phyloP scores from a whole-genome alignment of 1,140 invertebrate species.

The Listronotus oregonensis region DNA sequence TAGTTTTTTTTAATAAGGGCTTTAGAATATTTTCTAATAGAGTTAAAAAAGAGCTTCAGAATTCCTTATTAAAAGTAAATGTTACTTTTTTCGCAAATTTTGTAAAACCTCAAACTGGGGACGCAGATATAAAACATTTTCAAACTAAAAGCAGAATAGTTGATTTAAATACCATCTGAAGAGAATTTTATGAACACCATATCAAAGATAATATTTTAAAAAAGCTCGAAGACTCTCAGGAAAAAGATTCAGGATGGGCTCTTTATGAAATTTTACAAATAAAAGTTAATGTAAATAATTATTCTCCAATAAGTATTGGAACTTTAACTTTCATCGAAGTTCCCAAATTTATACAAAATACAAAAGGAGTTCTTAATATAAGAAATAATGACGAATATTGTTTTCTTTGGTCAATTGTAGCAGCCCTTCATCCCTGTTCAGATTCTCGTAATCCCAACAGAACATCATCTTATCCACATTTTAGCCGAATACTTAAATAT shows the following conservation, averaged over 20 bases:
- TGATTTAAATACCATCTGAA: conserved; percentile 24
- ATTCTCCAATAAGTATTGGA: conserved; percentile 24
- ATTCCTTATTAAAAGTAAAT: neutral
- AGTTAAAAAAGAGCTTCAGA: conserved; percentile 2
- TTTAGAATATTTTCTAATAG: conserved; percentile 13
- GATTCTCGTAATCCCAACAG: no score
- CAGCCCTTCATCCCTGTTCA: no score
- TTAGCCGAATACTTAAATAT: conserved; percentile 21
- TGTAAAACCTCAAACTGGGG: conserved; percentile 13
- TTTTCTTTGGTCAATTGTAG: conserved; percentile 40
- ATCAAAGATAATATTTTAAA: conserved; percentile 27
- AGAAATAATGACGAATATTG: conserved; percentile 37
- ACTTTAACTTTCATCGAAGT: conserved; percentile 20
- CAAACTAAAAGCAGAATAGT: conserved; percentile 28
- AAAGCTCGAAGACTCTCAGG: conserved; percentile 20
- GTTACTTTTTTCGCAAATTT: conserved; percentile 10
- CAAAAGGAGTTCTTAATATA: conserved; percentile 28
- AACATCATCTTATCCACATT: no score
- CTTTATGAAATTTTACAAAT: no score
- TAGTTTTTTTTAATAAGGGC: conserved; percentile 29
- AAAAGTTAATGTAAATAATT: no score
- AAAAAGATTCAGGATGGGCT: no score
- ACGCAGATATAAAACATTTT: conserved; percentile 15
- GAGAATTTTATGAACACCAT: conserved; percentile 21
- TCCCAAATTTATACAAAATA: conserved; percentile 17